phyloP scores from a whole-genome alignment of 2,797 vertebrate species.

The Acanthurus tractus region DNA sequence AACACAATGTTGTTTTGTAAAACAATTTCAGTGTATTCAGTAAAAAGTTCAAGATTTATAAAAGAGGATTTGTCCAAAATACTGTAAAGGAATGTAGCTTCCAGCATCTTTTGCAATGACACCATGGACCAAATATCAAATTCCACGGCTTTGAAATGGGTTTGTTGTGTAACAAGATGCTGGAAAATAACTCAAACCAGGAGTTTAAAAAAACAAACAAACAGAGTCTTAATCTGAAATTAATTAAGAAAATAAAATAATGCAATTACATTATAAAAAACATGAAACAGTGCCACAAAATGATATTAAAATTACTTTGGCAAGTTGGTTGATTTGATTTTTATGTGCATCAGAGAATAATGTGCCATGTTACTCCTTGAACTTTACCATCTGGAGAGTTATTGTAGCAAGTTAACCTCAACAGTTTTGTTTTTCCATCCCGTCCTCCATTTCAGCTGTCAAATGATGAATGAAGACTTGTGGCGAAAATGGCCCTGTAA shows the following conservation, averaged over 20 bases:
- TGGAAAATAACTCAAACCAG: slow-evolving; percentile 28
- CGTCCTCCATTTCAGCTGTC: slow-evolving; percentile 82
- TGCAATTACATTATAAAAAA: slow-evolving; percentile 49
- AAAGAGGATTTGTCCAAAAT: slow-evolving; percentile 77
- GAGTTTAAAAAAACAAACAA: slow-evolving; percentile 26
- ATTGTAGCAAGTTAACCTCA: slow-evolving; percentile 58
- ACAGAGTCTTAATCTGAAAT: slow-evolving; percentile 28
- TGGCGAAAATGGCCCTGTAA: slow-evolving; percentile 97
- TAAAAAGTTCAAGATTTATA: slow-evolving; percentile 79
- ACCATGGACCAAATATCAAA: slow-evolving; percentile 56
- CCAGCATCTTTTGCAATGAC: slow-evolving; percentile 63
- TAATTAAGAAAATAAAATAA: slow-evolving; percentile 17
- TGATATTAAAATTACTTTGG: slow-evolving; percentile 83
- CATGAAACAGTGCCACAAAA: slow-evolving; percentile 63
- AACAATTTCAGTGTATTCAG: slow-evolving; percentile 63
- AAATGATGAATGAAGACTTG: slow-evolving; percentile 98
- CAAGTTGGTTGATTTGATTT: slow-evolving; percentile 79
- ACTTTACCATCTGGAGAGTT: slow-evolving; percentile 58
- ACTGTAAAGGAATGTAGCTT: slow-evolving; percentile 64
- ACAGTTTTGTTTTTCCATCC: slow-evolving; percentile 48
- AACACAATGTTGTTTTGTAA: slow-evolving; percentile 53
- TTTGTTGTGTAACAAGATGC: slow-evolving; percentile 29
- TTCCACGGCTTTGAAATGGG: slow-evolving; percentile 68
- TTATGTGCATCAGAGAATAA: slow-evolving; percentile 80
- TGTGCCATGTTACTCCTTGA: slow-evolving; percentile 78